Conservation (phyloP, 2,888 invertebrate species). For the Allolobophora icterica region DNA sequence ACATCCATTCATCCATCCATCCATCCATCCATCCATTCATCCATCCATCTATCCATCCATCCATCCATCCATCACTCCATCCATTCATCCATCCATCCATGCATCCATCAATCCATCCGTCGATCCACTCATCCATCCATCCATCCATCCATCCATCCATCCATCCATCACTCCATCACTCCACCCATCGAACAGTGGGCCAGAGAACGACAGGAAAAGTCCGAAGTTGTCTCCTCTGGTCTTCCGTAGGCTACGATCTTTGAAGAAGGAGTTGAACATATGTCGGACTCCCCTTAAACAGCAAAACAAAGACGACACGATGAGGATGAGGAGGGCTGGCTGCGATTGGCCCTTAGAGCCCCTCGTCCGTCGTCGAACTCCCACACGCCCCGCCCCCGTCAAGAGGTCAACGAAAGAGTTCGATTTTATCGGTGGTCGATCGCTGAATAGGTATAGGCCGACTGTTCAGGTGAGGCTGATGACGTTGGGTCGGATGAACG, state of each 20-base stretch:
- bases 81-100: no score
- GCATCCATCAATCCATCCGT: no score
- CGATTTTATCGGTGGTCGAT: neutral
- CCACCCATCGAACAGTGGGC: no score
- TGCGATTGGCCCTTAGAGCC: neutral
- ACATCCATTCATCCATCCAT: no score
- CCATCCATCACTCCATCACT: no score
- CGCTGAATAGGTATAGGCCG: neutral
- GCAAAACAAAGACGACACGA: neutral
- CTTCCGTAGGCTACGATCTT: neutral
- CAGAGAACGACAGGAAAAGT: no score
- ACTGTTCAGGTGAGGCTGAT: neutral
- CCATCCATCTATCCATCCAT: no score
- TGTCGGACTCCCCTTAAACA: neutral
- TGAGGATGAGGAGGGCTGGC: neutral
- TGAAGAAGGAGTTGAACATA: neutral
- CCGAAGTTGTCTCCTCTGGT: neutral
- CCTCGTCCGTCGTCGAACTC: neutral
- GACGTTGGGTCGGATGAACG: neutral
- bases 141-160: no score
- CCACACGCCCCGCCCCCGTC: neutral
- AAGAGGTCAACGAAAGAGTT: neutral
- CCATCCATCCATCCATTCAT: no score
- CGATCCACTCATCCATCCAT: no score
- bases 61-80: no score